These are phyloP conservation scores for Anolis apletophallus DNA, from an alignment of 2,797 vertebrate genomes.

Conservation along the genomic window DNA sequence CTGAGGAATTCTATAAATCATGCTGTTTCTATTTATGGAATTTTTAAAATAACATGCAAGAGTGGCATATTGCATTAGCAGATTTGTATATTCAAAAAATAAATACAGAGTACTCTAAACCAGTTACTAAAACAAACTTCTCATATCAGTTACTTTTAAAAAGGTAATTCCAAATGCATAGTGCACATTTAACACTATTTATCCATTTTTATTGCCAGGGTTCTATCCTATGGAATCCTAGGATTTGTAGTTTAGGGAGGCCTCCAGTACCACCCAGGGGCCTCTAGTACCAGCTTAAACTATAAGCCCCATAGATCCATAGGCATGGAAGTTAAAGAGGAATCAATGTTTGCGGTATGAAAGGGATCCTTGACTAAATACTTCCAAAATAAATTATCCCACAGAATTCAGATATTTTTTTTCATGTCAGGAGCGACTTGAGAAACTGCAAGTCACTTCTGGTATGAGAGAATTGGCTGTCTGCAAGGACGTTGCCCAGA, in stretches of 20 bases:
- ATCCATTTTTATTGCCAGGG: background rate
- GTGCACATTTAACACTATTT: background rate
- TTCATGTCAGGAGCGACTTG: too few species aligned
- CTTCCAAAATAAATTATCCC: background rate
- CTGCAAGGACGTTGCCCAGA: too few species aligned
- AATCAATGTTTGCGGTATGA: too few species aligned
- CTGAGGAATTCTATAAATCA: too few species aligned
- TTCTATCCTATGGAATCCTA: too few species aligned
- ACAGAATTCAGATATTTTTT: background rate
- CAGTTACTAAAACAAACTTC: background rate
- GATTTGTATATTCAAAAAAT: slow-evolving; percentile 7
- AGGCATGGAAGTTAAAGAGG: too few species aligned
- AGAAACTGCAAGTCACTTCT: too few species aligned
- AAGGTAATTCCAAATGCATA: slow-evolving; percentile 55
- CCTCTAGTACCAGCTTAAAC: too few species aligned
- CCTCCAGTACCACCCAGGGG: too few species aligned
- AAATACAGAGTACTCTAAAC: slow-evolving; percentile 47
- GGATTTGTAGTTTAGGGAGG: too few species aligned
- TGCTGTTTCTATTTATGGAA: background rate
- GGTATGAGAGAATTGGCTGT: too few species aligned
- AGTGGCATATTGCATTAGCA: background rate
- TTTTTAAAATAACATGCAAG: background rate
- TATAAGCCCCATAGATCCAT: too few species aligned
- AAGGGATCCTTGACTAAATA: background rate
- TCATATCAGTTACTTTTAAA: background rate